A percentile compares a stretch with the other conserved stretches of the same genome.
Conservation (phyloP, 1,140 invertebrate genomes). For the Ceratina australensis region DNA sequence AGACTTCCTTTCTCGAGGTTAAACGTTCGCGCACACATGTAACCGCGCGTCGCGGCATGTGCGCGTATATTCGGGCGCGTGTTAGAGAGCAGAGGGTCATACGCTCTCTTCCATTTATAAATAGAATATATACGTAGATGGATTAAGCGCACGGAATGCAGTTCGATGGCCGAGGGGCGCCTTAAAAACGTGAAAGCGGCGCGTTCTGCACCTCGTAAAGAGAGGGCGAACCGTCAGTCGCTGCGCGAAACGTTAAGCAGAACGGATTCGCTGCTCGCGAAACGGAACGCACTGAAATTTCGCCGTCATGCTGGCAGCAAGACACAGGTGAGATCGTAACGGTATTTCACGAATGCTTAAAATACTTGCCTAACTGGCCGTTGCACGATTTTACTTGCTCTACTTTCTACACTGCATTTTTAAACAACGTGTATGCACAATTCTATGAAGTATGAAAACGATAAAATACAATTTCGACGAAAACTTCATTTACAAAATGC, state of each 20-base stretch:
- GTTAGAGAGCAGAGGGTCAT: slow-evolving; percentile 21
- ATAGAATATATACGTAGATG: slow-evolving; percentile 65
- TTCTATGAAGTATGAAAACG: no score
- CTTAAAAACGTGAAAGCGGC: slow-evolving; percentile 53
- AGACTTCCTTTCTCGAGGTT: slow-evolving; percentile 55
- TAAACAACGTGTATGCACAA: no score
- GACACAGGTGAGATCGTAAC: slow-evolving; percentile 68
- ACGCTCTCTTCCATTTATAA: slow-evolving; percentile 53
- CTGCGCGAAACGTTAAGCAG: slow-evolving; percentile 40
- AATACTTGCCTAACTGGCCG: slow-evolving; percentile 18
- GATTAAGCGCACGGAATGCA: slow-evolving; percentile 70
- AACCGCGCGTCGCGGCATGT: slow-evolving; percentile 15
- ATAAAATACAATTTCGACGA: no score
- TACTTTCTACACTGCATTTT: no score
- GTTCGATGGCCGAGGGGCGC: slow-evolving; percentile 55
- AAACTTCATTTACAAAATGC: no score
- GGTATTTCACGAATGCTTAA: slow-evolving; percentile 1
- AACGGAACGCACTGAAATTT: neutral
- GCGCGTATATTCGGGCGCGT: neutral
- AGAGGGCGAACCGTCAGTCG: slow-evolving; percentile 54
- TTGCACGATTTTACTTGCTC: neutral
- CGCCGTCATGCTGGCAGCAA: slow-evolving; percentile 66
- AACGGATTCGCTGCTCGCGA: slow-evolving; percentile 28
- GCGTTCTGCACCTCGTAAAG: slow-evolving; percentile 35
- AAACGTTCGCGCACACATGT: neutral